Evolutionary conservation across 2,888 invertebrate genomes (phyloP).

Genomic region (Liopterus haemorrhoidalis): DNA sequence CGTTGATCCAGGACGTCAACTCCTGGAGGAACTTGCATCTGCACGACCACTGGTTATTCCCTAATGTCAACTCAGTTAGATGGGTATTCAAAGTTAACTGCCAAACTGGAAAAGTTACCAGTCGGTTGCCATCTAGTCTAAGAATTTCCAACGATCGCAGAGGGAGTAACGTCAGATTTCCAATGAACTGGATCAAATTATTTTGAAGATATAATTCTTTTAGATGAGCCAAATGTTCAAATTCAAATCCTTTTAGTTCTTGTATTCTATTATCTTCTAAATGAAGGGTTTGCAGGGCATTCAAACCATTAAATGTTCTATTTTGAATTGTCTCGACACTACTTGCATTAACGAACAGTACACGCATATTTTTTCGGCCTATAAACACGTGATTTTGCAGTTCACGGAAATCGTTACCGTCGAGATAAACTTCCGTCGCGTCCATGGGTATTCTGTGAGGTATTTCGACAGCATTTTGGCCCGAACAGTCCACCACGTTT

Average conservation of each 20-base stretch:
- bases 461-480: conserved; percentile 68
- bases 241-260: conserved; percentile 76
- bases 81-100: conserved; percentile 62
- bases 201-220: conserved; percentile 81
- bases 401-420: conserved; percentile 81
- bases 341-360: conserved; percentile 79
- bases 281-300: conserved; percentile 71
- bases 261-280: conserved; percentile 78
- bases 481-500: conserved; percentile 87
- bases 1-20: conserved; percentile 73
- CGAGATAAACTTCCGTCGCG: conserved; percentile 86
- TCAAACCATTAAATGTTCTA: conserved; percentile 82
- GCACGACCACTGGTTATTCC: conserved; percentile 85
- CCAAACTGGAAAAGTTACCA: conserved; percentile 76
- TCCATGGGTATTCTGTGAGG: conserved; percentile 89
- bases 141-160: conserved; percentile 73
- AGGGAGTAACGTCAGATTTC: conserved; percentile 72
- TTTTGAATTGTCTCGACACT: conserved; percentile 80
- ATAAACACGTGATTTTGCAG: conserved; percentile 84
- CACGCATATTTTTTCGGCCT: conserved; percentile 81
- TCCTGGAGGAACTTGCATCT: conserved; percentile 84
- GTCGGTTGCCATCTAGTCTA: conserved; percentile 76
- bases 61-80: conserved; percentile 69
- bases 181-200: conserved; percentile 72
- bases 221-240: conserved; percentile 71